Evolutionary conservation across 2,113 vertebrate species (phyloP).

Genomic region (Sylvilagus bachmani): DNA sequence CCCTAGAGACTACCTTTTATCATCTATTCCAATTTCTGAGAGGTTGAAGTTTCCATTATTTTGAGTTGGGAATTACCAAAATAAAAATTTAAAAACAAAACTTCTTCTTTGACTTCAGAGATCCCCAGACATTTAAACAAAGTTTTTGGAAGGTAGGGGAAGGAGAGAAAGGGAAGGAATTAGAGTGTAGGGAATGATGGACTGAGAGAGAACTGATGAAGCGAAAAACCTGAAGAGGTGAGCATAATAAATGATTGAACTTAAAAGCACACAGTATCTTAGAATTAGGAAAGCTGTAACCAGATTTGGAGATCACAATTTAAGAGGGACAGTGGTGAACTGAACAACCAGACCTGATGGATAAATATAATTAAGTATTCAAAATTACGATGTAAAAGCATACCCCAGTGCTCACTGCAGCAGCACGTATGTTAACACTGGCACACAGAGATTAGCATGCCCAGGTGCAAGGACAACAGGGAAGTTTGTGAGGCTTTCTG

Average conservation of each 20-base stretch:
- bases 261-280: not conserved
- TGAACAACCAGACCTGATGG: not conserved
- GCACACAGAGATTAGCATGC: not conserved
- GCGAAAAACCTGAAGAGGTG: slow-evolving; percentile 56
- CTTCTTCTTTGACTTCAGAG: not conserved
- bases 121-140: not conserved
- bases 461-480: not conserved
- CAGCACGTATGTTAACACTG: not conserved
- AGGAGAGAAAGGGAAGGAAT: no score
- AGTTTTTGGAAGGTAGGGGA: not conserved
- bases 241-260: slow-evolving; percentile 58
- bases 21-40: not conserved
- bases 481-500: not conserved
- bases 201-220: not conserved
- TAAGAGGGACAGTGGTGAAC: not conserved
- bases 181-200: no score
- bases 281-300: not conserved
- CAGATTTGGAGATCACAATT: not conserved
- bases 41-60: slow-evolving; percentile 5
- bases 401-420: not conserved
- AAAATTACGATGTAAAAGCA: not conserved
- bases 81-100: not conserved
- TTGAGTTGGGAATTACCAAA: not conserved
- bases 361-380: not conserved
- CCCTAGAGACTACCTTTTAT: not conserved